Conservation (phyloP, 2,797 vertebrate genomes). For the Microcaecilia unicolor region DNA sequence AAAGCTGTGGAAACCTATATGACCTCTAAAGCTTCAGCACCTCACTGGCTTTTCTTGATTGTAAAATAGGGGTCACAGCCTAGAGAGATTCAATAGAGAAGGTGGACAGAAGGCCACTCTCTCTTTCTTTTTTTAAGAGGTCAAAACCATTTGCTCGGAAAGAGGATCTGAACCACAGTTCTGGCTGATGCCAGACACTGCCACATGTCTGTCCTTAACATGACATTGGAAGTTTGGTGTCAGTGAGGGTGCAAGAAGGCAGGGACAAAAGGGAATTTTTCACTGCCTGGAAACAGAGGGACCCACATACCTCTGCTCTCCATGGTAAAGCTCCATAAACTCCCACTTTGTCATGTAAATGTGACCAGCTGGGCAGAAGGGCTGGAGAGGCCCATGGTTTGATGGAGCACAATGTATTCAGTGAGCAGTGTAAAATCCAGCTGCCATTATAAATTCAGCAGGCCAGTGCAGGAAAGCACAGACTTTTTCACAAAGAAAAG, state of each 20-base stretch:
- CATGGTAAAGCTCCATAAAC: constrained; percentile 74
- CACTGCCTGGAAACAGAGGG: neutral
- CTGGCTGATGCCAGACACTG: too few species aligned
- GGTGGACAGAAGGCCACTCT: too few species aligned
- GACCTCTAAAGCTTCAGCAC: too few species aligned
- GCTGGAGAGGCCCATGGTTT: constrained; percentile 26
- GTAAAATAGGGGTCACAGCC: too few species aligned
- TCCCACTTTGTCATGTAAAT: constrained; percentile 96
- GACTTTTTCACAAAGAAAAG: constrained; percentile 23
- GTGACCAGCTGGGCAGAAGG: constrained; percentile 50
- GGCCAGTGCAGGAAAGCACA: constrained; percentile 19
- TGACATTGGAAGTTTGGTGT: too few species aligned
- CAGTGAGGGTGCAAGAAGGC: neutral
- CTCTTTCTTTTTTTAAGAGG: too few species aligned
- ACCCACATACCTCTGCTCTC: constrained; percentile 73
- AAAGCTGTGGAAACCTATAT: too few species aligned
- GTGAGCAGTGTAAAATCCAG: constrained; percentile 24
- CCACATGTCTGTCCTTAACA: too few species aligned
- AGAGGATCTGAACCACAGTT: too few species aligned
- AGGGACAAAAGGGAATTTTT: neutral
- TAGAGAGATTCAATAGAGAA: too few species aligned
- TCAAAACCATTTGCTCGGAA: too few species aligned
- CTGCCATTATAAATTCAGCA: constrained; percentile 30
- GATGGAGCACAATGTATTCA: constrained; percentile 3
- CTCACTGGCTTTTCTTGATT: too few species aligned